These are phyloP conservation scores for Micrasema longulum DNA, from an alignment of 1,140 invertebrate genomes.

Conservation along the genomic window DNA sequence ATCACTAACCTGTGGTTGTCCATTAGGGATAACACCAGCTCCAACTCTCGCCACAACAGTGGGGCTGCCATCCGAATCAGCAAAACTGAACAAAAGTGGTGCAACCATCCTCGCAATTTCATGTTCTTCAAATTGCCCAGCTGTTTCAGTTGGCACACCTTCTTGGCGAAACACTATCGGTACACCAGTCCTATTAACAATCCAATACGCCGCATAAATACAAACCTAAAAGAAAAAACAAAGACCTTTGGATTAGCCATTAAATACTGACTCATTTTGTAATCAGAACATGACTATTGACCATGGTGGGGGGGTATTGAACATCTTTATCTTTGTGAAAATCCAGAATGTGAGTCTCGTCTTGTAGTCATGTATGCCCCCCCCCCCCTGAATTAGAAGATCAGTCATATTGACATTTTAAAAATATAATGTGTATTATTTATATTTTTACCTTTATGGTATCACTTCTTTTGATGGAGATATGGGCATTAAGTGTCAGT, in stretches of 20 bases:
- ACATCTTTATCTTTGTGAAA: too few relatives aligned
- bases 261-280: too few relatives aligned
- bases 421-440: not conserved
- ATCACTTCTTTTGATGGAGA: slow-evolving; percentile 64
- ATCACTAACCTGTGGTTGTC: slow-evolving; percentile 70
- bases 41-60: slow-evolving; percentile 79
- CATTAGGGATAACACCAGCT: slow-evolving; percentile 73
- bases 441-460: slow-evolving; percentile 67
- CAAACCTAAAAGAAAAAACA: slow-evolving; percentile 72
- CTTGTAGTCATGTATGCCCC: too few relatives aligned
- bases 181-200: slow-evolving; percentile 94
- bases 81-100: slow-evolving; percentile 94
- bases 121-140: slow-evolving; percentile 95
- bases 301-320: too few relatives aligned
- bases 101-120: slow-evolving; percentile 92
- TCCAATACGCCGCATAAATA: slow-evolving; percentile 91
- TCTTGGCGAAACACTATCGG: slow-evolving; percentile 96
- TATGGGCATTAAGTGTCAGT: slow-evolving; percentile 78
- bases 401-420: too few relatives aligned
- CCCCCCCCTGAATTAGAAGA: too few relatives aligned
- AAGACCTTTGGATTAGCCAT: too few relatives aligned
- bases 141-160: slow-evolving; percentile 80
- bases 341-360: too few relatives aligned
- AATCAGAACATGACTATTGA: too few relatives aligned
- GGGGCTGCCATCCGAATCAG: slow-evolving; percentile 84